Conservation (phyloP, 1,140 invertebrate species). For the Lordiphosa stackelbergi region DNA sequence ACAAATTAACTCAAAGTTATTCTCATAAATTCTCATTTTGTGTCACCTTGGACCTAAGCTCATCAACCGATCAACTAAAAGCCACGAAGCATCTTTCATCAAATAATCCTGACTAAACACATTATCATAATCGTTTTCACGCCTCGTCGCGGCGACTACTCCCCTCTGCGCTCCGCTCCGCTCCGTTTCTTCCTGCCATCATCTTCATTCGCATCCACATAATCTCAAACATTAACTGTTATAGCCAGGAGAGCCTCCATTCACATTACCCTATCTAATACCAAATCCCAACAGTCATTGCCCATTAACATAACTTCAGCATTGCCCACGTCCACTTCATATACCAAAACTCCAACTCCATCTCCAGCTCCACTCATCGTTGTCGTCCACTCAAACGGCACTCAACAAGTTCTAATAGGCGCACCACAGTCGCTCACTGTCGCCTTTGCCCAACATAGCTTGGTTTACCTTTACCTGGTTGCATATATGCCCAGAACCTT, state of each 20-base stretch:
- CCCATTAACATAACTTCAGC: conserved; percentile 64
- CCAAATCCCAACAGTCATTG: conserved; percentile 66
- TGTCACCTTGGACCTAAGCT: conserved; percentile 16
- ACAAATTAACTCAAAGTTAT: too few relatives aligned
- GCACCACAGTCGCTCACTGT: neutral
- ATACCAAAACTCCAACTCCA: conserved; percentile 18
- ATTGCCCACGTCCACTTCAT: conserved; percentile 30
- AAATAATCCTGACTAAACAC: conserved; percentile 25
- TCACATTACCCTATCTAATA: conserved; percentile 63
- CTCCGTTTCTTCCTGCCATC: too few relatives aligned
- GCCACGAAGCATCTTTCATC: conserved; percentile 1
- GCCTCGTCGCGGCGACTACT: conserved; percentile 4
- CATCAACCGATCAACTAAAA: conserved; percentile 8
- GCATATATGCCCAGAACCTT: conserved; percentile 13
- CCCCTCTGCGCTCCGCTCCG: neutral
- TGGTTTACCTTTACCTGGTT: conserved; percentile 11
- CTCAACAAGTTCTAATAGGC: conserved; percentile 64
- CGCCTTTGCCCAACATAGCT: conserved; percentile 7
- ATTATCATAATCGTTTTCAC: conserved; percentile 42
- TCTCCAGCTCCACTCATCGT: conserved; percentile 25
- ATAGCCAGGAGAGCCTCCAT: conserved; percentile 34
- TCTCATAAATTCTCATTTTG: neutral
- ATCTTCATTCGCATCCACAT: neutral
- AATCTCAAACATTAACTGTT: conserved; percentile 43
- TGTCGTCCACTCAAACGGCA: conserved; percentile 44